phyloP scores from a whole-genome alignment of 2,888 invertebrate genomes.

The Chironomus riparius region DNA sequence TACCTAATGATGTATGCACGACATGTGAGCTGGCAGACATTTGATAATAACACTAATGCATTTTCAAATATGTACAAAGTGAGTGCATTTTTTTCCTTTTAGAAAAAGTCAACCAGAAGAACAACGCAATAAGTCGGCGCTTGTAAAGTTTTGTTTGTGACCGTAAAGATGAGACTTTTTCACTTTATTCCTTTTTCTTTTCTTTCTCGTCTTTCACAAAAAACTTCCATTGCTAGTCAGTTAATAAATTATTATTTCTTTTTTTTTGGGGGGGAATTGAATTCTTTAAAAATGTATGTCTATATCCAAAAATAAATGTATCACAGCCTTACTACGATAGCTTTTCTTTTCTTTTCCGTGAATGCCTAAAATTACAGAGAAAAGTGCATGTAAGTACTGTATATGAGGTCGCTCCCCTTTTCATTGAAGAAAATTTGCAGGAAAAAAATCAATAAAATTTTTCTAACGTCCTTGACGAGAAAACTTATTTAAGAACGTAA shows the following conservation, averaged over 20 bases:
- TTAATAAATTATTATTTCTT: too few relatives aligned
- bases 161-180: too few relatives aligned
- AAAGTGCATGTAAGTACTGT: not conserved
- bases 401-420: not conserved
- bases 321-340: not conserved
- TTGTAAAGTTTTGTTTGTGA: too few relatives aligned
- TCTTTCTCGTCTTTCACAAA: too few relatives aligned
- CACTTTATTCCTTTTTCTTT: too few relatives aligned
- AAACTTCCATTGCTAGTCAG: too few relatives aligned
- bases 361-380: not conserved
- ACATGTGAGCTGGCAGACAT: not conserved
- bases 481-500: not conserved
- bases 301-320: too few relatives aligned
- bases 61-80: not conserved
- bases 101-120: not conserved
- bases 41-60: not conserved
- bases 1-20: not conserved
- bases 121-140: not conserved
- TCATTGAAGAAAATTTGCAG: not conserved
- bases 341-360: not conserved
- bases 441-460: conserved; percentile 6
- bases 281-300: too few relatives aligned
- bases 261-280: too few relatives aligned
- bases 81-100: not conserved
- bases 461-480: not conserved